A percentile compares a stretch with the other conserved stretches of the same genome.
phyloP scores from a whole-genome alignment of 2,797 vertebrate genomes.

The Sebastiscus albofasciatus region DNA sequence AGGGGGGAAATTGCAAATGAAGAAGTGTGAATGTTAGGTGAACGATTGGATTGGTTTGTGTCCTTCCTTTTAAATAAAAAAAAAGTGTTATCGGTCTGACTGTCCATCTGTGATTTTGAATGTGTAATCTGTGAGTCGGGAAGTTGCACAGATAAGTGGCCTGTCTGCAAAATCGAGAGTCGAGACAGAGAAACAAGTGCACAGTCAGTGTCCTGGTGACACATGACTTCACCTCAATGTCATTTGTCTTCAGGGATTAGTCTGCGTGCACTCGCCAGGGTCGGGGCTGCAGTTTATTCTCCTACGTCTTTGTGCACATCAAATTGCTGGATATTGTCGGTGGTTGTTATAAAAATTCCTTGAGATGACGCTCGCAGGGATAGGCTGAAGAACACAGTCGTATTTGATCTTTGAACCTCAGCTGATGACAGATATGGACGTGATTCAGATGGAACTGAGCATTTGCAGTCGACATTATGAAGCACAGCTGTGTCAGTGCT shows the following conservation, averaged over 20 bases:
- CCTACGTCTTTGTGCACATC: background rate
- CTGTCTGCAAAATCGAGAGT: slow-evolving; percentile 31
- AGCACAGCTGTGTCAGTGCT: background rate
- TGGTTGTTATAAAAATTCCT: background rate
- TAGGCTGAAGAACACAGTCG: background rate
- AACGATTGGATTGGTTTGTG: background rate
- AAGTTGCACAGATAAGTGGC: slow-evolving; percentile 7
- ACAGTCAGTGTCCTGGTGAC: slow-evolving; percentile 27
- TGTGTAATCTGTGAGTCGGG: slow-evolving; percentile 14
- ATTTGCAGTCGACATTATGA: background rate
- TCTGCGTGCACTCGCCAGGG: background rate
- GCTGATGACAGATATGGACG: background rate
- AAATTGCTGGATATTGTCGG: background rate
- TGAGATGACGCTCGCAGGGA: background rate
- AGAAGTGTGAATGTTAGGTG: background rate
- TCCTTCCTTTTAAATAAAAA: background rate
- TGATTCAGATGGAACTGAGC: slow-evolving; percentile 1
- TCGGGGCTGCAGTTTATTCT: background rate
- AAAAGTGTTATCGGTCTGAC: background rate
- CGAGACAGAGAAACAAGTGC: slow-evolving; percentile 2
- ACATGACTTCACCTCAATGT: slow-evolving; percentile 20
- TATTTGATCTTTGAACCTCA: slow-evolving; percentile 21
- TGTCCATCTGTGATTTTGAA: background rate
- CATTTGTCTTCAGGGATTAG: slow-evolving; percentile 14
- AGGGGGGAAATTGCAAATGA: background rate